Percentiles rank a stretch among this genome's conserved stretches.
phyloP scores from a whole-genome alignment of 2,888 invertebrate genomes.

The Caradrina clavipalpis region DNA sequence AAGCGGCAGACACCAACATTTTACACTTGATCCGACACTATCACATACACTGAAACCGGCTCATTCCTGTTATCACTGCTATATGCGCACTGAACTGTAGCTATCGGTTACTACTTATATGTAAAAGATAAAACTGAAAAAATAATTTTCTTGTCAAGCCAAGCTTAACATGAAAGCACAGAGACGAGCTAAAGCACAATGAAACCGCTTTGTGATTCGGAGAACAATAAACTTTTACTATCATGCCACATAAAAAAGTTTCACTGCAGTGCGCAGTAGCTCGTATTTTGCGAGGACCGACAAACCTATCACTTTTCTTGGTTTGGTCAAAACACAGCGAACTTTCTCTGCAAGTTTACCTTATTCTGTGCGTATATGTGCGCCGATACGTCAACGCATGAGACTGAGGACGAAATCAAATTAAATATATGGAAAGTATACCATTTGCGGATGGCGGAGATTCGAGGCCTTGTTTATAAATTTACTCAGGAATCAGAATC shows the following conservation, averaged over 20 bases:
- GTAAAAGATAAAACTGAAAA: constrained; percentile 37
- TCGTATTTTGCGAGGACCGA: constrained; percentile 63
- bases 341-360: constrained; percentile 74
- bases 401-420: constrained; percentile 26
- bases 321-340: constrained; percentile 70
- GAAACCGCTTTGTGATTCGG: constrained; percentile 57
- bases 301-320: constrained; percentile 73
- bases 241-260: constrained; percentile 69
- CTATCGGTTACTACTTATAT: constrained; percentile 27
- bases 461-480: constrained; percentile 38
- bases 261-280: constrained; percentile 64
- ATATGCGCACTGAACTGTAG: constrained; percentile 42
- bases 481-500: constrained; percentile 27
- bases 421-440: constrained; percentile 28
- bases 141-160: constrained; percentile 22
- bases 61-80: constrained; percentile 61
- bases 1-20: constrained; percentile 81
- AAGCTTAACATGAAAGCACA: constrained; percentile 58
- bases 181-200: constrained; percentile 63
- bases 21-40: constrained; percentile 56
- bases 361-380: constrained; percentile 52
- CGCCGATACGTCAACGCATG: constrained; percentile 40
- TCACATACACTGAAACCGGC: constrained; percentile 64
- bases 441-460: constrained; percentile 12
- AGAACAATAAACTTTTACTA: constrained; percentile 72